Percentiles rank a stretch among this genome's conserved stretches.
Conservation (phyloP, 2,797 vertebrate genomes). For the Oophaga sylvatica region DNA sequence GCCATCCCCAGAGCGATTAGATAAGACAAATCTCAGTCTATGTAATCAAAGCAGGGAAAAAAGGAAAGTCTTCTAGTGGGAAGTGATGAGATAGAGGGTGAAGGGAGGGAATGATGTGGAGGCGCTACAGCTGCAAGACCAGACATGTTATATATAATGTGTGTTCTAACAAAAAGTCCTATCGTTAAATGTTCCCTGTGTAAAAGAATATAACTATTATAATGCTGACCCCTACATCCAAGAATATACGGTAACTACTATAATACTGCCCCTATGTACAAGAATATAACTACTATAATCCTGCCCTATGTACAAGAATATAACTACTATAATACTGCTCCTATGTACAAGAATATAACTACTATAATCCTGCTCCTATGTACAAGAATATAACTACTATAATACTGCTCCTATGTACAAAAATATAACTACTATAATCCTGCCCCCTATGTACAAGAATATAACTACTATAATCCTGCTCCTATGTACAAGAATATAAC, state of each 20-base stretch:
- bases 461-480: too few relatives aligned
- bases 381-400: too few relatives aligned
- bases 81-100: background rate
- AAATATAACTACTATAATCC: too few relatives aligned
- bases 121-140: background rate
- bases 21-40: slow-evolving; percentile 21
- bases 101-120: background rate
- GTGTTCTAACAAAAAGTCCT: background rate
- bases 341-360: too few relatives aligned
- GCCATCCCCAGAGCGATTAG: slow-evolving; percentile 36
- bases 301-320: background rate
- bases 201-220: background rate
- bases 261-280: background rate
- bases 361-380: background rate
- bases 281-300: background rate
- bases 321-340: too few relatives aligned
- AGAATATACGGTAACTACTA: too few relatives aligned
- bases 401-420: background rate
- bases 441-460: too few relatives aligned
- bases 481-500: background rate
- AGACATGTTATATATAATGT: background rate
- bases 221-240: too few relatives aligned
- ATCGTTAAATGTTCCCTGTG: background rate
- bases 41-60: slow-evolving; percentile 21
- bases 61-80: slow-evolving; percentile 1